Percentiles rank a stretch among this genome's conserved stretches.
Evolutionary conservation across 1,140 invertebrate species (phyloP).

Genomic region (Drosophila persimilis): DNA sequence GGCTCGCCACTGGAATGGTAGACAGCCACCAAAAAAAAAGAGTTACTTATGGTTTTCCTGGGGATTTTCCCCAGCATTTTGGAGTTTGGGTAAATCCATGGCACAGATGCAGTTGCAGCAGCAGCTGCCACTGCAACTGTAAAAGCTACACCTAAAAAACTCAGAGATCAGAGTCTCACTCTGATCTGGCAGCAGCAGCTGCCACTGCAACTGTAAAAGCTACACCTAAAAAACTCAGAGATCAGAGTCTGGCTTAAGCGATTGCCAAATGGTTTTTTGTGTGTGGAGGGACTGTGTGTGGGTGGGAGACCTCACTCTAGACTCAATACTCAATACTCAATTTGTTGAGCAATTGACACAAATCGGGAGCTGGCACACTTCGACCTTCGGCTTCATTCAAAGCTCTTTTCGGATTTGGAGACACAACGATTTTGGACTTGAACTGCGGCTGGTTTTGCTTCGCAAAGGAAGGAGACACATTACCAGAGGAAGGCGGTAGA

Average conservation of each 20-base stretch:
- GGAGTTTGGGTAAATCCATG: constrained; percentile 55
- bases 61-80: constrained; percentile 53
- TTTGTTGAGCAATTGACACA: constrained; percentile 65
- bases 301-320: constrained; percentile 16
- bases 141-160: constrained; percentile 3
- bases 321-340: constrained; percentile 4
- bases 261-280: constrained; percentile 36
- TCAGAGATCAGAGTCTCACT: constrained; percentile 1
- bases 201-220: too few species aligned
- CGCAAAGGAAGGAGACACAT: constrained; percentile 5
- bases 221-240: constrained; percentile 10
- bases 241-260: constrained; percentile 14
- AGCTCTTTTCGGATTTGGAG: constrained; percentile 4
- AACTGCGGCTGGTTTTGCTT: constrained; percentile 20
- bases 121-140: constrained; percentile 10
- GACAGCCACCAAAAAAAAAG: constrained; percentile 13
- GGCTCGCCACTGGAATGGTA: too few species aligned
- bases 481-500: not conserved
- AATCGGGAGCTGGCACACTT: constrained; percentile 35
- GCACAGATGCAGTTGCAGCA: constrained; percentile 46
- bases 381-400: constrained; percentile 50
- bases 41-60: constrained; percentile 33
- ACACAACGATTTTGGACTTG: constrained; percentile 32
- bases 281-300: constrained; percentile 23
- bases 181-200: too few species aligned